Base-by-base conservation (phyloP, 1,140 invertebrate species). In the Drosophila aff. region DNA sequence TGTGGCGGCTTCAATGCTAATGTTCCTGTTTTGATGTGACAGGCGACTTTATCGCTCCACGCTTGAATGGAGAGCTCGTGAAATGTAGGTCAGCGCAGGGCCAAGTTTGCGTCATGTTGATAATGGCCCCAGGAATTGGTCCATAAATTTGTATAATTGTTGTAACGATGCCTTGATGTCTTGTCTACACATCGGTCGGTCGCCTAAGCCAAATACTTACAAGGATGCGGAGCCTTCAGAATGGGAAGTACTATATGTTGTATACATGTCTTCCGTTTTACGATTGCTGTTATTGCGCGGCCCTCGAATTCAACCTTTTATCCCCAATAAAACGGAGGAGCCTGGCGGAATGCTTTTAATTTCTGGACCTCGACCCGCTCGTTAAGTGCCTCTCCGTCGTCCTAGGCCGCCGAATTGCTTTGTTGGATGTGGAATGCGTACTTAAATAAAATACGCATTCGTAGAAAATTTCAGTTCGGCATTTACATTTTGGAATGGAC, bases 311-410 rank as follows among this genome's bases (percentile, higher is more conserved):
- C 40, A 68, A 71, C 63, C 67, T 68, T 71, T 71, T 71, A 71
- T 71, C 33, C 69, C 33, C 74, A 76, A 82, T 82, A 82, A 85
- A 87, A 72, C 46, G 41, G 66, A 52, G 63, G 50, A 64, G 58
- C 67, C 66, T 69, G 62, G 65, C 76, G 71, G 73, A 82, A 83
- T 79, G 66, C 76, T 55, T 82, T 82, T 79, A 79, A 86, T 87
- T 79, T 76, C 60, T 36, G 61, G 38, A 46, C 66, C 75, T 59
- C 74, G 49, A 57, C 49, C 75, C 75, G 53, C 73, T 76, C 73
- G 73, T 76, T 76, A 76, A 76, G 74, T 76, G 74, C 46, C 44
- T 44, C 47, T 36, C 38, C 47, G 9, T 18, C 61, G 38, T 41
- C 41, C 49, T 33, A 15, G n/a, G 28, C 28, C 50, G 18, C 40